phyloP scores from a whole-genome alignment of 2,888 invertebrate species.

The Rhingia campestris region DNA sequence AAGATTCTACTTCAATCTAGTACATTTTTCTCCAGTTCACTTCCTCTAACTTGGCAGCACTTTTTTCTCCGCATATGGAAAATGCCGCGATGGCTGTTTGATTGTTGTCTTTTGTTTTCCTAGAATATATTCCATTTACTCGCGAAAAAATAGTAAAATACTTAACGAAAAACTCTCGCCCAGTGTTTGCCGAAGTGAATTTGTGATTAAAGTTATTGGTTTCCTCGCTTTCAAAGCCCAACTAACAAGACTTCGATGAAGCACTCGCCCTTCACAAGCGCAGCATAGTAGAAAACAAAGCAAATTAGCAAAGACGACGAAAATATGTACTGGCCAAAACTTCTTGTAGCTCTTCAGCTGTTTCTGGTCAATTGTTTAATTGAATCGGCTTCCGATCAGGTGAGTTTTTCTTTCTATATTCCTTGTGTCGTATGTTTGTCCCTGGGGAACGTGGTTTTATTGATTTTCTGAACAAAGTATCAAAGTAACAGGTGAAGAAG shows the following conservation, averaged over 20 bases:
- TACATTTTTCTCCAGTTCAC: conserved; percentile 8
- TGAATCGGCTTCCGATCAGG: conserved; percentile 77
- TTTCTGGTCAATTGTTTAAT: conserved; percentile 75
- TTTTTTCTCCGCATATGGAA: conserved; percentile 44
- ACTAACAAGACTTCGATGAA: conserved; percentile 34
- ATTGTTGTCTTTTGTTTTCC: conserved; percentile 70
- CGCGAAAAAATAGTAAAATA: conserved; percentile 4
- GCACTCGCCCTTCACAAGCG: conserved; percentile 7
- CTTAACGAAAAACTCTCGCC: background rate
- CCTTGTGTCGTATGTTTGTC: background rate
- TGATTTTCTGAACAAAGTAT: conserved; percentile 41
- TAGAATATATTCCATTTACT: conserved; percentile 29
- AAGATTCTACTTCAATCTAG: conserved; percentile 29
- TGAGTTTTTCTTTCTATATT: conserved; percentile 53
- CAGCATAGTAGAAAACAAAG: conserved; percentile 43
- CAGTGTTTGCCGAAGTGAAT: background rate
- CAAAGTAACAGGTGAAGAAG: conserved; percentile 55
- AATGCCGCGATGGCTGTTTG: conserved; percentile 73
- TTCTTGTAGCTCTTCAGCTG: conserved; percentile 57
- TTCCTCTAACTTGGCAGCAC: conserved; percentile 41
- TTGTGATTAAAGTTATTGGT: background rate
- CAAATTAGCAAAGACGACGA: background rate
- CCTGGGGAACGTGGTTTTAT: conserved; percentile 13
- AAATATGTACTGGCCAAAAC: conserved; percentile 61
- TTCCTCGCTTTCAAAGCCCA: background rate